Percentiles rank a stretch among this genome's conserved stretches.
Evolutionary conservation across 1,140 invertebrate genomes (phyloP).

Genomic region (Cyclargus thomasi): DNA sequence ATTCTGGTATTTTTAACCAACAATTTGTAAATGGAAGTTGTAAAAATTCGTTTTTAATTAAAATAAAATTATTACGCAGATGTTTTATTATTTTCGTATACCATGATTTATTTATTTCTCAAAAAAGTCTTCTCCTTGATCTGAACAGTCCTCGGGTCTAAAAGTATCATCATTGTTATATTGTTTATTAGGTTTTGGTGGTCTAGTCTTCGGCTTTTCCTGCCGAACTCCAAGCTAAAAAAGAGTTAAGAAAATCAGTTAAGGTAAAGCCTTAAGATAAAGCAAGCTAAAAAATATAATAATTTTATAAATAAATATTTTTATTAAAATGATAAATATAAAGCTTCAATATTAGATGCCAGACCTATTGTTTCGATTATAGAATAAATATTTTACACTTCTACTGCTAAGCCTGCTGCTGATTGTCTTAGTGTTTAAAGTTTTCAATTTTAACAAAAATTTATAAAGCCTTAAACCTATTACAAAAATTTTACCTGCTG

Average conservation of each 20-base stretch:
- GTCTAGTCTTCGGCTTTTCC: slow-evolving; percentile 22
- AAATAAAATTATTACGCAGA: slow-evolving; percentile 39
- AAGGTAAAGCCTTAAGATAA: too few relatives aligned
- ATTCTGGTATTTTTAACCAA: neutral
- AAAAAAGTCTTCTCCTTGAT: slow-evolving; percentile 36
- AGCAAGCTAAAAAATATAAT: too few relatives aligned
- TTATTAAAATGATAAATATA: too few relatives aligned
- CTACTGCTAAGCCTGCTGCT: too few relatives aligned
- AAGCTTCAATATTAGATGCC: too few relatives aligned
- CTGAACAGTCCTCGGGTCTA: slow-evolving; percentile 51
- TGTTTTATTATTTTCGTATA: slow-evolving; percentile 33
- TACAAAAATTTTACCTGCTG: slow-evolving; percentile 48
- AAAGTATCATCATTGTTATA: slow-evolving; percentile 59
- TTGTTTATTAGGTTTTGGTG: slow-evolving; percentile 31
- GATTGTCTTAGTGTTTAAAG: too few relatives aligned
- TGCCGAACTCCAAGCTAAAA: slow-evolving; percentile 23
- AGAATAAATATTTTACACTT: too few relatives aligned
- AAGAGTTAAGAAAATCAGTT: too few relatives aligned
- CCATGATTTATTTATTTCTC: slow-evolving; percentile 14
- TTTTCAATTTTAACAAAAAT: too few relatives aligned
- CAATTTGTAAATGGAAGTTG: slow-evolving; percentile 32
- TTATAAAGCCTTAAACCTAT: too few relatives aligned
- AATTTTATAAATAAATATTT: too few relatives aligned
- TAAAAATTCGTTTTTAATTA: slow-evolving; percentile 58
- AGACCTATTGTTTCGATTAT: too few relatives aligned